These are phyloP conservation scores for Podarcis cretensis DNA, from an alignment of 2,113 vertebrate genomes.

Conservation along the genomic window DNA sequence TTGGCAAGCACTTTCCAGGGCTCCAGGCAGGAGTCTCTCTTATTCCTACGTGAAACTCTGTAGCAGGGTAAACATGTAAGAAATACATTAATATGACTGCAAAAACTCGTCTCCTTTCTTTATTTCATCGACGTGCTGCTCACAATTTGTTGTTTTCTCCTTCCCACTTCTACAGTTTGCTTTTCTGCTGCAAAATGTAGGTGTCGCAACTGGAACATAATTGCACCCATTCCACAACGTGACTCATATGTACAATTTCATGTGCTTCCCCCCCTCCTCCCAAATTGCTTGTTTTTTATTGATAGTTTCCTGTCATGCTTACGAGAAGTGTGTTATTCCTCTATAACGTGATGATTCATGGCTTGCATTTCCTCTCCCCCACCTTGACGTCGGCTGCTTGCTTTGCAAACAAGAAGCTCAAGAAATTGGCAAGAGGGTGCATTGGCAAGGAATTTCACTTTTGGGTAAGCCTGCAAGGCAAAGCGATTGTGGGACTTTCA, in stretches of 20 bases:
- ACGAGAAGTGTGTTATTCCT: constrained; percentile 43
- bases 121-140: constrained; percentile 34
- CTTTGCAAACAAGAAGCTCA: constrained; percentile 47
- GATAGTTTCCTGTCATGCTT: constrained; percentile 50
- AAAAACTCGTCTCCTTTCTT: constrained; percentile 1
- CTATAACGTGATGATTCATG: constrained; percentile 44
- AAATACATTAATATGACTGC: background rate
- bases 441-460: constrained; percentile 62
- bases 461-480: constrained; percentile 51
- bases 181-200: constrained; percentile 55
- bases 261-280: constrained; percentile 15
- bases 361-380: constrained; percentile 18
- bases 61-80: background rate
- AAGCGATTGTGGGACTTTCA: constrained; percentile 54
- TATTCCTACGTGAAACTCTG: background rate
- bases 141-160: constrained; percentile 37
- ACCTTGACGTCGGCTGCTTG: constrained; percentile 32
- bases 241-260: constrained; percentile 48
- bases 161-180: constrained; percentile 53
- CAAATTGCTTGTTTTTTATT: constrained; percentile 43
- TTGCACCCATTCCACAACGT: constrained; percentile 64
- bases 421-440: constrained; percentile 58
- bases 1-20: too few species aligned
- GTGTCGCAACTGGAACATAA: constrained; percentile 64
- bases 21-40: too few species aligned